These are phyloP conservation scores for Carassius carassius DNA, from an alignment of 2,113 vertebrate genomes.

Conservation along the genomic window DNA sequence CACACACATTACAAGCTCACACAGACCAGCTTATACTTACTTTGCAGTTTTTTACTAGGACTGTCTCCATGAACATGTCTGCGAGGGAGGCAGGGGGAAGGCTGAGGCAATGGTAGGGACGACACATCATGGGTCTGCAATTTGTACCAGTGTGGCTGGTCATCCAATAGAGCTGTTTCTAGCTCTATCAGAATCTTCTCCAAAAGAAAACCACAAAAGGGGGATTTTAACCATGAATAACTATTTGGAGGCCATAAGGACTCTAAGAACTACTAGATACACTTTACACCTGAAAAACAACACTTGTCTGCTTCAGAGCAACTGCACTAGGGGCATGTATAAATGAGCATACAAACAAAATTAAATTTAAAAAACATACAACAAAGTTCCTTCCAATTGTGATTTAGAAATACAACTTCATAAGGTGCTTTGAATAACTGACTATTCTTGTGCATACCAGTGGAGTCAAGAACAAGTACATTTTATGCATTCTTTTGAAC, in stretches of 20 bases:
- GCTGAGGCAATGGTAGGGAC: slow-evolving; percentile 97
- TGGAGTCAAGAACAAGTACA: neutral
- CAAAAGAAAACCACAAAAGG: neutral
- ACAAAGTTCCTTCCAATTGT: too few species aligned
- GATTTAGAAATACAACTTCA: too few species aligned
- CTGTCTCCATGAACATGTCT: slow-evolving; percentile 90
- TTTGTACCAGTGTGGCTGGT: slow-evolving; percentile 97
- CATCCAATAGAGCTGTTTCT: slow-evolving; percentile 82
- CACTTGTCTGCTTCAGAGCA: too few species aligned
- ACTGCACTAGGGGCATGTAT: neutral
- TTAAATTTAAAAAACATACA: too few species aligned
- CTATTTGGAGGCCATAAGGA: neutral
- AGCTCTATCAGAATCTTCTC: slow-evolving; percentile 83
- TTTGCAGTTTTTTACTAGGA: slow-evolving; percentile 96
- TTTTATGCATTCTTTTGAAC: neutral
- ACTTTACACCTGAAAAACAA: too few species aligned
- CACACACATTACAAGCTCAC: neutral
- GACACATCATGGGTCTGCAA: slow-evolving; percentile 95
- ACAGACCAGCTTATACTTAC: slow-evolving; percentile 73
- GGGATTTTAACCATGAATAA: neutral
- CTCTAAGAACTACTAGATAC: neutral
- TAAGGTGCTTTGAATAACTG: too few species aligned
- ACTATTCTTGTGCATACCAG: neutral
- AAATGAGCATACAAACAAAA: too few species aligned
- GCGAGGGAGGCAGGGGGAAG: slow-evolving; percentile 95